These are phyloP conservation scores for Tinea trinotella DNA, from an alignment of 2,888 invertebrate genomes.

Conservation along the genomic window DNA sequence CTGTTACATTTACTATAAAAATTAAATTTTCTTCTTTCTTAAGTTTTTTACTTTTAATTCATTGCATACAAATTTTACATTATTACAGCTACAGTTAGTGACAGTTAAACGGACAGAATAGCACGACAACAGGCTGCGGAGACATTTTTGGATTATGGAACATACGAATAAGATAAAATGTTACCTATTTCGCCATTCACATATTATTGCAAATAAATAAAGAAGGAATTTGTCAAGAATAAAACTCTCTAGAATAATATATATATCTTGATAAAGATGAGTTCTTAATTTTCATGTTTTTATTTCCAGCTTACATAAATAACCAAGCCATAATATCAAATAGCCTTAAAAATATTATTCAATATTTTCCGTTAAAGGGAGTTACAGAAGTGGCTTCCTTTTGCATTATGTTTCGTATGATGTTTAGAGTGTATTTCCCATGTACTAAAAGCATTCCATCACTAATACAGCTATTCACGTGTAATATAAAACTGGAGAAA, in stretches of 20 bases:
- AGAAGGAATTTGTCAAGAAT: too few species aligned
- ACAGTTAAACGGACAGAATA: not conserved
- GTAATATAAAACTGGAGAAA: conserved; percentile 4
- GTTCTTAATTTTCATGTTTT: too few species aligned
- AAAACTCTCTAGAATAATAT: too few species aligned
- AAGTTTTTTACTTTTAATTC: not conserved
- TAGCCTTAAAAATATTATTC: not conserved
- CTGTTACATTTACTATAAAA: not conserved
- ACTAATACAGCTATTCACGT: conserved; percentile 8
- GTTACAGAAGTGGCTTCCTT: not conserved
- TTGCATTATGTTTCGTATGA: not conserved
- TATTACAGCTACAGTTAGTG: not conserved
- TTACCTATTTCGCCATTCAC: too few species aligned
- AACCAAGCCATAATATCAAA: too few species aligned
- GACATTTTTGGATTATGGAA: not conserved
- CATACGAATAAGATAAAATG: too few species aligned
- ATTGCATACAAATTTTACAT: not conserved
- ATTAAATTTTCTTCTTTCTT: too few species aligned
- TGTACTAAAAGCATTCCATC: conserved; percentile 9
- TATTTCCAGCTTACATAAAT: too few species aligned
- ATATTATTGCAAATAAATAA: too few species aligned
- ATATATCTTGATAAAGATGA: too few species aligned
- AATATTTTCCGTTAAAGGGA: not conserved
- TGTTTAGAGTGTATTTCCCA: not conserved
- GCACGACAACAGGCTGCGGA: not conserved